These are phyloP conservation scores for Cephus sareptanus DNA, from an alignment of 2,888 invertebrate species.

Conservation along the genomic window DNA sequence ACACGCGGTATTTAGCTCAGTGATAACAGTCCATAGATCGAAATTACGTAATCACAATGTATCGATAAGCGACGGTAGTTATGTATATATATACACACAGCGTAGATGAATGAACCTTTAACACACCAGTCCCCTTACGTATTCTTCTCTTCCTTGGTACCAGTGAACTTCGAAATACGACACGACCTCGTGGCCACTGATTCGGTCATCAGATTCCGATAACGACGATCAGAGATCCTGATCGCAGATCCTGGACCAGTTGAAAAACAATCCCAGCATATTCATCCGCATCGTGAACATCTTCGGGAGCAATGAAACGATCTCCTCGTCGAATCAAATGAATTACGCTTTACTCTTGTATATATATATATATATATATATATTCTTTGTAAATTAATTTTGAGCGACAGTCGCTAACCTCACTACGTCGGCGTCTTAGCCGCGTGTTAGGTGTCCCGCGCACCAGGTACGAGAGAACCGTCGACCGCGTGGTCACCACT, in stretches of 20 bases:
- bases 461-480: slow-evolving; percentile 20
- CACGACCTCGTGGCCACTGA: neutral
- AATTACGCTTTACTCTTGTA: neutral
- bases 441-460: slow-evolving; percentile 45
- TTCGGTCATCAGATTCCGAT: neutral
- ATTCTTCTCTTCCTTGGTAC: neutral
- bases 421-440: slow-evolving; percentile 12
- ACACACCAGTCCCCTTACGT: neutral
- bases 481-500: slow-evolving; percentile 44
- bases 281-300: neutral
- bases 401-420: neutral
- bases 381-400: neutral
- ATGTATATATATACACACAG: neutral
- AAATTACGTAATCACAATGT: neutral
- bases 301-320: neutral
- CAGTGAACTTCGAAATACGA: neutral
- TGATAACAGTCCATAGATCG: neutral
- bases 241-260: neutral
- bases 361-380: too few relatives aligned
- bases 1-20: too few relatives aligned
- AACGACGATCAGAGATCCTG: neutral
- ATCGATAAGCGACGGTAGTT: neutral
- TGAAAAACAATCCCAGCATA: neutral
- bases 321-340: neutral
- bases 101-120: neutral